A percentile compares a stretch with the other conserved stretches of the same genome.
These are phyloP conservation scores for Pangasius djambal DNA, from an alignment of 2,797 vertebrate genomes.

Conservation along the genomic window DNA sequence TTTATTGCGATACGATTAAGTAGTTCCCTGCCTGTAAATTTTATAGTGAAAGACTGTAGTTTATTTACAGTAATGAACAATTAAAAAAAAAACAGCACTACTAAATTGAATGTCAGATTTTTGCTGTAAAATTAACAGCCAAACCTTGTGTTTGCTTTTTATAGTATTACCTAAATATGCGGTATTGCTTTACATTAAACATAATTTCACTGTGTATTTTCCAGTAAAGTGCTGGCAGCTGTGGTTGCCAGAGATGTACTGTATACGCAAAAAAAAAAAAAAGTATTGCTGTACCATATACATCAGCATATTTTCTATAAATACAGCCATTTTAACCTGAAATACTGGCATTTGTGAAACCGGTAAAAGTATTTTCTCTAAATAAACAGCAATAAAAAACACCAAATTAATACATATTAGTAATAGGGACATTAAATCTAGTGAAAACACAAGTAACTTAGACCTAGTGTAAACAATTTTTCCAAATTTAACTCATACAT, in stretches of 20 bases:
- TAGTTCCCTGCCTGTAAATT: background rate
- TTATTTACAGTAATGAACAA: background rate
- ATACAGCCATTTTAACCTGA: background rate
- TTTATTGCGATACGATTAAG: background rate
- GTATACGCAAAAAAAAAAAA: too few relatives aligned
- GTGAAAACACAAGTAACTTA: background rate
- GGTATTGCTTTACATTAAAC: background rate
- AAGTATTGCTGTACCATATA: background rate
- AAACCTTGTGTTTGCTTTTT: too few relatives aligned
- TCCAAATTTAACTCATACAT: too few relatives aligned
- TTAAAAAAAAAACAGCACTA: background rate
- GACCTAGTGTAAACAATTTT: too few relatives aligned
- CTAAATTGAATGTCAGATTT: background rate
- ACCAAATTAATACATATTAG: background rate
- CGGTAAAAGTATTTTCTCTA: background rate
- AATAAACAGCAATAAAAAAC: too few relatives aligned
- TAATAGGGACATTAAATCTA: too few relatives aligned
- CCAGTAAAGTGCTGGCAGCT: too few relatives aligned
- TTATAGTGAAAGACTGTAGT: background rate
- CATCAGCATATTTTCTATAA: background rate
- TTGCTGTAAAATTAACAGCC: background rate
- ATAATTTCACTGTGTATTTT: too few relatives aligned
- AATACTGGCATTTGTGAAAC: background rate
- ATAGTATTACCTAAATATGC: too few relatives aligned
- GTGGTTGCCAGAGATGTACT: too few relatives aligned